Evolutionary conservation across 2,113 vertebrate genomes (phyloP).

Genomic region (Riparia riparia): DNA sequence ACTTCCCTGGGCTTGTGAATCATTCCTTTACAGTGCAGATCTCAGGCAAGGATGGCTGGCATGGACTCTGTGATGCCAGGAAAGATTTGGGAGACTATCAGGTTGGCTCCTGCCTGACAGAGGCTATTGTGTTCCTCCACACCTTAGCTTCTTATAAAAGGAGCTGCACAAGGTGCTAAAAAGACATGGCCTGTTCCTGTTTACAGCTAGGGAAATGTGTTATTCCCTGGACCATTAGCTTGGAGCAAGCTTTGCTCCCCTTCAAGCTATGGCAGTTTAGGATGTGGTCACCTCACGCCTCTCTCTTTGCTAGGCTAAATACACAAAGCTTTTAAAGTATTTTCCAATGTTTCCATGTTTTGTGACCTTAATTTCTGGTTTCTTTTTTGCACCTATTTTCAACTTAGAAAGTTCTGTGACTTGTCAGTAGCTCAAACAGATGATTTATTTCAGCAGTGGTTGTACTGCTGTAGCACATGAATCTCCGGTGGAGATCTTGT

Average conservation of each 20-base stretch:
- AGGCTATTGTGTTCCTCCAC: not conserved
- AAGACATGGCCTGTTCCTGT: not conserved
- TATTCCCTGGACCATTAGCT: not conserved
- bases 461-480: not conserved
- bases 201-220: not conserved
- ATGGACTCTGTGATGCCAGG: not conserved
- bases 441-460: not conserved
- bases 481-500: not conserved
- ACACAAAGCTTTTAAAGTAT: not conserved
- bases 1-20: not conserved
- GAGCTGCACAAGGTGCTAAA: not conserved
- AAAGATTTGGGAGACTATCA: not conserved
- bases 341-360: not conserved
- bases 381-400: not conserved
- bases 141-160: not conserved
- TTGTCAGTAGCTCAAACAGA: not conserved
- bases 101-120: not conserved
- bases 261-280: not conserved
- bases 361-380: not conserved
- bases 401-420: not conserved
- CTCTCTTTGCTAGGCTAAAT: not conserved
- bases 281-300: not conserved
- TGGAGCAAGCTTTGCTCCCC: not conserved
- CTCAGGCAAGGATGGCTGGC: rapidly evolving
- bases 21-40: not conserved